Evolutionary conservation across 2,113 vertebrate genomes (phyloP), one percentile per base, ranked within the genome.

Genomic region (Apistogramma diplotaenia): DNA sequence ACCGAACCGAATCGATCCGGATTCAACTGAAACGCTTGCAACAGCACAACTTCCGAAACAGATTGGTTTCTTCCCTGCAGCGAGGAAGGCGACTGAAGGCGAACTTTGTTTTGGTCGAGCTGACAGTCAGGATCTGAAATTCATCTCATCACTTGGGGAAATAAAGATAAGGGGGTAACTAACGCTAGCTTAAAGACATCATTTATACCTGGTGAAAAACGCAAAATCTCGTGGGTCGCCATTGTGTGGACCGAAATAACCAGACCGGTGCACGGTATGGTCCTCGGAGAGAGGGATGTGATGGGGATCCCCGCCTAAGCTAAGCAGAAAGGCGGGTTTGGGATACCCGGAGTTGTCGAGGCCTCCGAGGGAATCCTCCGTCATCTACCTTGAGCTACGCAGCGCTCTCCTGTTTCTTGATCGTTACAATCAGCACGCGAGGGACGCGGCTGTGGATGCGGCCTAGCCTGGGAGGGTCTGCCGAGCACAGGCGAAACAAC

Each of bases 1-100:
- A 93, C 90, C 90, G 93, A 95, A 95, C 93, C 94, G 91, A 95
- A 95, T 94, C 92, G 94, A 95, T 94, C 93, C 91, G 91, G 94
- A 94, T 94, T 93, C 80, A 80, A 21, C 78, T 89, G 89, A 94
- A 86, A 85, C 77, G 86, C 70, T 67, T 35, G 49, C 59, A 81
- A 67, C 58, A 13, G 13, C 54, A 46, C 76, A 84, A 89, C 82
- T 92, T 93, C 87, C 79, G 87, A 89, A 85, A 71, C 74, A 74
- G 74, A 87, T 81, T 71, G 76, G 49, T 81, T 84, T 81, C 8
- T 82, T 21, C 60, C 78, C 81, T 55, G 81, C 76, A 62, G 74
- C 76, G 79, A 89, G 81, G 75, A 89, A 82, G 76, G 33, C 78
- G 84, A 85, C 82, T 46, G 78, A 56, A 83, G 81, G 54, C 79